phyloP scores from a whole-genome alignment of 2,113 vertebrate species.

The Tetrax tetrax region DNA sequence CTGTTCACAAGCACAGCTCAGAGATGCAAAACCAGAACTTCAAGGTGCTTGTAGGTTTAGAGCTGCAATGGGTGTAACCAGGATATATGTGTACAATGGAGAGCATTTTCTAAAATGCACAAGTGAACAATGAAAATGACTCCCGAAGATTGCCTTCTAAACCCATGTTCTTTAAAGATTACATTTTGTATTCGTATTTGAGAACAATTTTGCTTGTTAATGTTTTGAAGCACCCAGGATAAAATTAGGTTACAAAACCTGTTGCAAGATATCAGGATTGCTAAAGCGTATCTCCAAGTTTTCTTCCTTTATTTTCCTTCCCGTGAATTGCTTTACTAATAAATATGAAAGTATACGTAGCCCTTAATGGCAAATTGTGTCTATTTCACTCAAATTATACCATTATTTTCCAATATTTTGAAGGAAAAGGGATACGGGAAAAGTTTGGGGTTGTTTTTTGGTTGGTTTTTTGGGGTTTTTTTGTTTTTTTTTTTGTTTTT shows the following conservation, averaged over 20 bases:
- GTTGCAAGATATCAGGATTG: not conserved
- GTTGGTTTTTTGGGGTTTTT: too few species aligned
- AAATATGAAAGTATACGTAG: not conserved
- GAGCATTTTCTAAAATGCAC: not conserved
- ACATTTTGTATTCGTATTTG: not conserved
- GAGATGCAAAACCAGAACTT: not conserved
- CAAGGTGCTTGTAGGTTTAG: not conserved
- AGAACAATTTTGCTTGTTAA: not conserved
- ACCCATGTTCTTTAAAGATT: not conserved
- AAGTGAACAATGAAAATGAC: not conserved
- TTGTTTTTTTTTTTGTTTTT: too few species aligned
- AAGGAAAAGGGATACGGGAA: not conserved
- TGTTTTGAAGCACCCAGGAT: not conserved
- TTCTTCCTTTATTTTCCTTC: not conserved
- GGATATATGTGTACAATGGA: not conserved
- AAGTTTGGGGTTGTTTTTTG: rapidly evolving
- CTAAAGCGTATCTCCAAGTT: not conserved
- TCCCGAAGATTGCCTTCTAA: not conserved
- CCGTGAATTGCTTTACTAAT: not conserved
- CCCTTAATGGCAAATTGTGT: not conserved
- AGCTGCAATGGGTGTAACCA: not conserved
- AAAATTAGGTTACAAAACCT: not conserved
- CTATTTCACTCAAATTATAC: not conserved
- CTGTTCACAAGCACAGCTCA: not conserved
- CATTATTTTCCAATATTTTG: not conserved